Evolutionary conservation across 64 coral and sea anemone genomes (phyloP), one percentile per base, ranked within the genome.

Genomic region (Stichodactyla mertensii): DNA sequence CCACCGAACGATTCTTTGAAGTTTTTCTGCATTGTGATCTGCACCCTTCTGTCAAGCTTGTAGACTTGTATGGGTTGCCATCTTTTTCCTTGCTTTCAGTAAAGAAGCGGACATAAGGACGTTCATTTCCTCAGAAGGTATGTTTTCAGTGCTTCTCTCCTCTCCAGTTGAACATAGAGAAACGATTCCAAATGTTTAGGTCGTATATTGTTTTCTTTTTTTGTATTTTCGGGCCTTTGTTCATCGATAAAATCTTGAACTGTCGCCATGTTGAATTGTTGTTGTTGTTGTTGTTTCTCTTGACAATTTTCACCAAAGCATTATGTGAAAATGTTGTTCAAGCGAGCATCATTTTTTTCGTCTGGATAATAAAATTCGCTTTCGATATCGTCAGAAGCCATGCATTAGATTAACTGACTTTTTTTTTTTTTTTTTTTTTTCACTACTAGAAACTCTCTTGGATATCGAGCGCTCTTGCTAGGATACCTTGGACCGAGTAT

Each of bases 1-100:
- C 85, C 87, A 93, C 87, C 91, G 89, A 19, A 92, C 79, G 27
- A 57, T 86, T 22, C 83, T 23, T 64, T 89, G 92, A 16, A 93
- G 84, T 2, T 55, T 24, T 69, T 93, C 84, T 10, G 92, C n/a
- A n/a, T n/a, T n/a, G n/a, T n/a, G n/a, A n/a, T n/a, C n/a, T n/a
- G n/a, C n/a, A n/a, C n/a, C n/a, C n/a, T n/a, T n/a, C n/a, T n/a
- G n/a, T n/a, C n/a, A 31, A 31, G 28, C 28, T 31, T 31, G 28
- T 31, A 31, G 28, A 1, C 28, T 31, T 1, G 28, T 31, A 31
- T 31, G 28, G 28, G 28, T 31, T 31, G 28, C 28, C 28, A 31
- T 31, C 28, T 31, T 31, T 31, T 31, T 31, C 28, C 28, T 31
- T 31, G 28, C 28, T 31, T 31, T 31, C 28, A 31, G 1, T 31